Evolutionary conservation across 2,113 vertebrate genomes (phyloP), one percentile per base, ranked within the genome.

Genomic region (Pangasianodon hypophthalmus): DNA sequence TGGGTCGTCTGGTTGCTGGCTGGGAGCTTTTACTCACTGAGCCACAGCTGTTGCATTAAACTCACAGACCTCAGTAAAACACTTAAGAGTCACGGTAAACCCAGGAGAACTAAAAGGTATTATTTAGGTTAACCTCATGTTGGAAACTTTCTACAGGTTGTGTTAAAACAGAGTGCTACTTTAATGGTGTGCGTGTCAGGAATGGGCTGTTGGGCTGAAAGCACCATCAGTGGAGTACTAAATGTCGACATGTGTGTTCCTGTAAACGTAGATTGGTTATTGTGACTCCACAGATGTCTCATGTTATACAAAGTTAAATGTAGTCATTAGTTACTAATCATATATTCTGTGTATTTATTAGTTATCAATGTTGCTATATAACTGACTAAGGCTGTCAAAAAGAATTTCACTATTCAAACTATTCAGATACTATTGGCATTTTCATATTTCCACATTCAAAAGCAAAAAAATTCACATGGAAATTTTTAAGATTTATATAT

Each of bases 121-220:
- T 79, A 87, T 86, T 90, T 85, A 89, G 83, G 88, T 85, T 85
- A 85, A 89, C 71, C 88, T 89, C 83, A 69, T 71, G 75, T 82
- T 85, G 32, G 46, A 80, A 81, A 86, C 37, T 80, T 32, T 62
- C 75, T 67, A 9, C 60, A 89, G 88, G 56, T 86, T 84, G 46
- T 69, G 58, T 67, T 86, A 48, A 85, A 67, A 46, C 83, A 21
- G 71, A 79, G 69, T 37, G 46, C 52, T 67, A 29, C 44, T 75
- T 67, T 86, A 67, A 67, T 86, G 48, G 44, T 1, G 16, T 67
- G 73, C 7, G 6, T 50, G 73, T 32, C 64, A 85, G 73, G 67
- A 79, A 50, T 13, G 29, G 26, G 54, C 54, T 79, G 88, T 79
- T 21, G 13, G 4, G 6, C 84, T 67, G 19, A 56, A n/a, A 56